A percentile compares a stretch with the other conserved stretches of the same genome.
These are phyloP conservation scores for Drosophila leontia DNA, from an alignment of 1,140 invertebrate genomes.

Conservation along the genomic window DNA sequence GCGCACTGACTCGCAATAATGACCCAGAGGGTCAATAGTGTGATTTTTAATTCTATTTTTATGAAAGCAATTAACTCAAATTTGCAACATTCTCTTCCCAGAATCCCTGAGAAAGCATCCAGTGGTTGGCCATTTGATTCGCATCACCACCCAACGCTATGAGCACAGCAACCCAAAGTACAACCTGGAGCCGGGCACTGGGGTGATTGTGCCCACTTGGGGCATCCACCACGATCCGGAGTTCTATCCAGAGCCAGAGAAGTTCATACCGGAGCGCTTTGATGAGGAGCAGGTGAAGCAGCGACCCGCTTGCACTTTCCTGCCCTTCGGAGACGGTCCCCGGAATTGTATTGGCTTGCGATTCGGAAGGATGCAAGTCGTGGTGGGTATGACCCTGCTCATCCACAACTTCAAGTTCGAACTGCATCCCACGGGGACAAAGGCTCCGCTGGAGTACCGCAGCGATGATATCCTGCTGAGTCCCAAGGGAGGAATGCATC, in stretches of 20 bases:
- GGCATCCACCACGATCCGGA: slow-evolving; percentile 87
- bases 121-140: slow-evolving; percentile 86
- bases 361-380: slow-evolving; percentile 88
- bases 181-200: slow-evolving; percentile 87
- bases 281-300: slow-evolving; percentile 75
- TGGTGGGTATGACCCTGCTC: slow-evolving; percentile 86
- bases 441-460: slow-evolving; percentile 45
- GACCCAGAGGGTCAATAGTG: neutral
- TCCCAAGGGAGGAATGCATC: slow-evolving; percentile 50
- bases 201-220: slow-evolving; percentile 87
- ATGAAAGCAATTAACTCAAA: too few relatives aligned
- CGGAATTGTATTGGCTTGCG: slow-evolving; percentile 86
- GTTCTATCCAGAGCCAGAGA: slow-evolving; percentile 78
- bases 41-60: too few relatives aligned
- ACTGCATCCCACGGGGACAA: slow-evolving; percentile 42
- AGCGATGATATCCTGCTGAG: slow-evolving; percentile 38
- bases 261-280: slow-evolving; percentile 87
- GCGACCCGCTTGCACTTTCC: slow-evolving; percentile 60
- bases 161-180: slow-evolving; percentile 87
- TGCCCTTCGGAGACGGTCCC: slow-evolving; percentile 69
- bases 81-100: neutral
- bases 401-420: slow-evolving; percentile 74
- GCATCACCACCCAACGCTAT: slow-evolving; percentile 85
- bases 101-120: slow-evolving; percentile 89
- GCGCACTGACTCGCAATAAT: too few relatives aligned